Evolutionary conservation across 2,113 vertebrate genomes (phyloP), one percentile per base, ranked within the genome.

Genomic region (Syngnathus scovelli): DNA sequence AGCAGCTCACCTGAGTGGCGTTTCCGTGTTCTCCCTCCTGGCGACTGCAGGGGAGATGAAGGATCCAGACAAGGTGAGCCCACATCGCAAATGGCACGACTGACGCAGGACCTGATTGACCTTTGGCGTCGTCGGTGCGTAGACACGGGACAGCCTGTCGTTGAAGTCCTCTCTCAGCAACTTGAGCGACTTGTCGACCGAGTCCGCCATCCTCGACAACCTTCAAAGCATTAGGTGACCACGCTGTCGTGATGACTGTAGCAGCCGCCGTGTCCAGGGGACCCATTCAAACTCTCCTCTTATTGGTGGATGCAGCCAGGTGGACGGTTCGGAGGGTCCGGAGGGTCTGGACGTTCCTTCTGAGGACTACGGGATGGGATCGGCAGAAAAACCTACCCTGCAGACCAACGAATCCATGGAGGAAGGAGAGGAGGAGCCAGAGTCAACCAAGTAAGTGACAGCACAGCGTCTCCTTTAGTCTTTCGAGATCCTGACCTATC

Each of bases 111-210:
- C 11, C 10, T 5, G 21, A 21, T 5, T 27, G 52, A 55, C 52
- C 21, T 0, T 27, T 1, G n/a, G 10, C 68, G 23, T 48, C 8
- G 39, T 63, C 39, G 49, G 5, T 46, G 58, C 77, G 19, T 61
- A 9, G 67, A 86, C 77, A 55, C 76, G 77, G 52, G 83, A 84
- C 72, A 77, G 64, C 16, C 60, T 94, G 63, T 96, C 95, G 78
- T 94, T 92, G 64, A 96, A 93, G 78, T 96, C 95, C 1, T 96
- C 95, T 13, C 94, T 96, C 91, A 96, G 95, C 7, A 94, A 98
- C 48, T 91, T 98, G 78, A 98, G 94, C 56, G 95, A 98, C 4
- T 89, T 94, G 72, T 95, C 94, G 0, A 94, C 93, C 61, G 90
- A 95, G 77, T 95, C 95, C 12, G 94, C 91, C 0, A 89, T 93